Conservation (phyloP, 1,140 invertebrate species). For the Rhyzopertha dominica region DNA sequence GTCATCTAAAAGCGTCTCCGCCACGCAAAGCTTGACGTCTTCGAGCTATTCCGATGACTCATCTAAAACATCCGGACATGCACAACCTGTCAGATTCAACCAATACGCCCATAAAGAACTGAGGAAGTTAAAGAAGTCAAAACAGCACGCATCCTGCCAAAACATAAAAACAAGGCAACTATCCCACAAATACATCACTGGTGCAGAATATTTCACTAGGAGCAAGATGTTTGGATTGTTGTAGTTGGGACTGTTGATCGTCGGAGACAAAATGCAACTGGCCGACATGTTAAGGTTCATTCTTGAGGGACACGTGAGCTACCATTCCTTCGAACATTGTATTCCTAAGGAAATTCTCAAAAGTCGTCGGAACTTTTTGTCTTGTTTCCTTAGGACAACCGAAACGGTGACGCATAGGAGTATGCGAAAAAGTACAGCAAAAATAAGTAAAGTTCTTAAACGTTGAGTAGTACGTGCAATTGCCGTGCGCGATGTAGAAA, state of each 20-base stretch:
- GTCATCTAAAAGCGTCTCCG: no score
- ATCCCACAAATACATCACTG: conserved; percentile 35
- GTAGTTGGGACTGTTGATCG: conserved; percentile 53
- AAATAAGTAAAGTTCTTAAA: no score
- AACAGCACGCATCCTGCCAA: conserved; percentile 34
- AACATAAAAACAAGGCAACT: conserved; percentile 37
- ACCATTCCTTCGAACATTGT: conserved; percentile 50
- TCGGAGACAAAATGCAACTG: conserved; percentile 53
- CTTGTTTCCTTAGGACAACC: no score
- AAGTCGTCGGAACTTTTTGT: no score
- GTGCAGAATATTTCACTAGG: conserved; percentile 45
- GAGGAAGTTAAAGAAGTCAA: conserved; percentile 31
- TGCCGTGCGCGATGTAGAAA: no score
- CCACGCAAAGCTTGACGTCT: conserved; percentile 47
- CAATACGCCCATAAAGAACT: conserved; percentile 39
- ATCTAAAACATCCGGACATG: no score
- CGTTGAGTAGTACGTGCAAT: no score
- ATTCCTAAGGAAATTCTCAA: conserved; percentile 50
- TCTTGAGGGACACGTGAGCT: conserved; percentile 56
- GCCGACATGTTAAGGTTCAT: conserved; percentile 55
- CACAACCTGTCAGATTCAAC: conserved; percentile 46
- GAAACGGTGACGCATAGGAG: no score
- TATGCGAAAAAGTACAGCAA: no score
- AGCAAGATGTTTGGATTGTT: conserved; percentile 49
- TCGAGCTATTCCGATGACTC: no score